Evolutionary conservation across 2,113 vertebrate species (phyloP).

Genomic region (Xiphophorus hellerii): DNA sequence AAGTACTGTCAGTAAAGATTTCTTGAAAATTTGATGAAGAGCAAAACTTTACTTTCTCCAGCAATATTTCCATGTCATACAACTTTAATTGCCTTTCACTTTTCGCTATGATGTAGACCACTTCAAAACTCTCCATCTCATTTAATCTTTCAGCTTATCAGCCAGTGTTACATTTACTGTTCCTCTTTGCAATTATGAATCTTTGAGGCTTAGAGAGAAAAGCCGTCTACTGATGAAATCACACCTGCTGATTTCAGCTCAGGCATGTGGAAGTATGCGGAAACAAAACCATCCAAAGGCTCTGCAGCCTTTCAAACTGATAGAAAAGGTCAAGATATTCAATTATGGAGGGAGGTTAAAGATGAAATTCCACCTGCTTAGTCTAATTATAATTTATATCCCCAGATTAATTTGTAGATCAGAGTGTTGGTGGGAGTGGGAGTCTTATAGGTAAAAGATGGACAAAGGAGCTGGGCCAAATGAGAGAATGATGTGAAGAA

Average conservation of each 20-base stretch:
- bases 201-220: conserved; percentile 19
- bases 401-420: conserved; percentile 63
- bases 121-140: conserved; percentile 25
- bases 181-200: conserved; percentile 39
- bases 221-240: conserved; percentile 20
- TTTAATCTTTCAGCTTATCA: conserved; percentile 30
- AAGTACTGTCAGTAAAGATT: conserved; percentile 2
- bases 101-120: conserved; percentile 18
- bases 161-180: conserved; percentile 18
- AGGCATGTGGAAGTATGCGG: not conserved
- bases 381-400: conserved; percentile 55
- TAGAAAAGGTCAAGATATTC: conserved; percentile 56
- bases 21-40: conserved; percentile 26
- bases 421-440: conserved; percentile 57
- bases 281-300: conserved; percentile 43
- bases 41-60: conserved; percentile 30
- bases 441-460: conserved; percentile 31
- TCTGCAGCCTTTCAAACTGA: conserved; percentile 30
- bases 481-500: conserved; percentile 52
- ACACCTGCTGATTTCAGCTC: conserved; percentile 19
- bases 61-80: conserved; percentile 9
- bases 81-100: conserved; percentile 34
- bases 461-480: conserved; percentile 20
- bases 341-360: conserved; percentile 66
- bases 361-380: conserved; percentile 56